Conservation (phyloP, 2,888 invertebrate genomes). For the Apoda limacodes region DNA sequence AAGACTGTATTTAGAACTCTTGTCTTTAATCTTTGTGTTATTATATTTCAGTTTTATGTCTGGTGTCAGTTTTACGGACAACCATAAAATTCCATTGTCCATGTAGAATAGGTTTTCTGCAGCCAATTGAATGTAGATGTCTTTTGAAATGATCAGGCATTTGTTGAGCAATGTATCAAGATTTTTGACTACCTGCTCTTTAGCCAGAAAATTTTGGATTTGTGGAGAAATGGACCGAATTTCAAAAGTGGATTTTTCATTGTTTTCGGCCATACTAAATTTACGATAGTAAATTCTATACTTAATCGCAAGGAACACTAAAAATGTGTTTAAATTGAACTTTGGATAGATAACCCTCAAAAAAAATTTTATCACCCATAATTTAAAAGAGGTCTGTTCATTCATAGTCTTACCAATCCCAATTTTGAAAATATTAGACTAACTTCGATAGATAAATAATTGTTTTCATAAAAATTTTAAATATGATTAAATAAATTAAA, state of each 20-base stretch:
- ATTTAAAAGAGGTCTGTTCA: slow-evolving; percentile 33
- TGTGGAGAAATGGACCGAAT: slow-evolving; percentile 38
- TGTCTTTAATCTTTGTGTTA: slow-evolving; percentile 19
- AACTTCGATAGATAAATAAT: no score
- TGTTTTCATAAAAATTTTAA: no score
- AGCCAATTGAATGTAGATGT: slow-evolving; percentile 47
- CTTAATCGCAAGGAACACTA: slow-evolving; percentile 54
- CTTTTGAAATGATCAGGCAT: slow-evolving; percentile 48
- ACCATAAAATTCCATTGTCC: slow-evolving; percentile 56
- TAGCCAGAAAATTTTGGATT: slow-evolving; percentile 29
- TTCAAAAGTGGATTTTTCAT: slow-evolving; percentile 37
- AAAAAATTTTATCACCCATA: slow-evolving; percentile 61
- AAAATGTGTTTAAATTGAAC: slow-evolving; percentile 50
- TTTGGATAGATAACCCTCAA: slow-evolving; percentile 59
- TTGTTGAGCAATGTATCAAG: slow-evolving; percentile 39
- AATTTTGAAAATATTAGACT: slow-evolving; percentile 13
- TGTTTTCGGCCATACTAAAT: slow-evolving; percentile 20
- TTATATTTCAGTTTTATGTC: slow-evolving; percentile 31
- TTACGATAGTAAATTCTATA: slow-evolving; percentile 40
- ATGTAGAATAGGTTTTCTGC: slow-evolving; percentile 57
- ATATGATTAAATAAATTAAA: no score
- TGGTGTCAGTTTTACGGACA: slow-evolving; percentile 40
- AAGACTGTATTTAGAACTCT: slow-evolving; percentile 33
- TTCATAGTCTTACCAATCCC: slow-evolving; percentile 44
- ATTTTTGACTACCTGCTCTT: slow-evolving; percentile 35